Base-by-base conservation (phyloP, 1,140 invertebrate species). In the Listronotus bonariensis region DNA sequence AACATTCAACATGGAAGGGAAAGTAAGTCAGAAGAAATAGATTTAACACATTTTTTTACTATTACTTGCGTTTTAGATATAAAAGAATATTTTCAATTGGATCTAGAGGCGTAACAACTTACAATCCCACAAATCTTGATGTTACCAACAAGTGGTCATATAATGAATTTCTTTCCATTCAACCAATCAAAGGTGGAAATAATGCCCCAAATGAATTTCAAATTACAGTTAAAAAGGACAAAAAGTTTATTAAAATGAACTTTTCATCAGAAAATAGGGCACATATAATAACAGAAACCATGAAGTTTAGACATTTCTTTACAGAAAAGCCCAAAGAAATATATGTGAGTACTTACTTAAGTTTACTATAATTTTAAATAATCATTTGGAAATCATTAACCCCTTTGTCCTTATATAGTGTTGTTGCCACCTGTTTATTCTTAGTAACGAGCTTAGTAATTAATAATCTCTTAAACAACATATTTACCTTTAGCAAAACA, bases 81-180 rank as follows among this genome's bases (percentile, higher is more conserved):
- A 97, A 97, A 82, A 86, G 97, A 74, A 95, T 99, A 76, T 96
- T 99, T 79, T 96, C 96, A 15, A 90, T 99, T 79, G 97, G 96
- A 40, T 93, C 93, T 34, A 85, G 89, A 79, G 96, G 95, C 32
- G 93, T 99, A 65, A 95, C 96, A 41, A 99, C 97, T 12, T 99
- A 99, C 79, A 98, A 98, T 80, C 96, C 96, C 3, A 88, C 86
- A 68, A 92, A 88, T 67, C 83, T 98, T 75, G 97, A 99, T 79
- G 85, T 92, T n/a, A 99, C 97, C 41, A 99, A 99, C 82, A 90
- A 93, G 80, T 96, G 93, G 92, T 81, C 88, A 26, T 95, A 95
- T 76, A 84, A 85, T 43, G 93, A 96, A 80, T 86, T 95, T 63
- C 85, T 93, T 63, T 89, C 83, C 52, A 83, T 95, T 20, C 84